A percentile compares a stretch with the other conserved stretches of the same genome.
These are phyloP conservation scores for Triplophysa dalaica DNA, from an alignment of 2,113 vertebrate genomes.

Conservation along the genomic window DNA sequence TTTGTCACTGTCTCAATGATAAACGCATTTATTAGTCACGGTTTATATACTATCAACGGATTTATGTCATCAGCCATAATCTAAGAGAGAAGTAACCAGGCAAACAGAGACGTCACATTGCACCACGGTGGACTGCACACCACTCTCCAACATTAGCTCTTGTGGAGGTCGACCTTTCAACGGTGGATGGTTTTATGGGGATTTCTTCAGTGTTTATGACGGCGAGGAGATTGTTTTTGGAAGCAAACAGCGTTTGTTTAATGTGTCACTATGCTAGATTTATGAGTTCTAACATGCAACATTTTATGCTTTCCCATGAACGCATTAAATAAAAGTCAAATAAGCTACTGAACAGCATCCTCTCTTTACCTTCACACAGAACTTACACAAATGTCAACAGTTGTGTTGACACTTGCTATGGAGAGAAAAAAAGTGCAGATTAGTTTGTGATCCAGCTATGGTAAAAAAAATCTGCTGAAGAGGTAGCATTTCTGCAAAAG, in stretches of 20 bases:
- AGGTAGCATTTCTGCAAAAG: neutral
- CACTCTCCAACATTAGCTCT: neutral
- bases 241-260: neutral
- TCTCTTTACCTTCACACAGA: too few relatives aligned
- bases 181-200: neutral
- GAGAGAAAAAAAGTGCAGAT: neutral
- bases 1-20: neutral
- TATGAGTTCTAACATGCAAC: neutral
- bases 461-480: neutral
- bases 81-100: neutral
- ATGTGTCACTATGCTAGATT: constrained; percentile 13
- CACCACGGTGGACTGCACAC: neutral
- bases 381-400: neutral
- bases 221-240: constrained; percentile 13
- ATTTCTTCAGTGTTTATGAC: neutral
- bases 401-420: neutral
- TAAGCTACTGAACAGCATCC: neutral
- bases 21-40: neutral
- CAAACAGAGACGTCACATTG: neutral
- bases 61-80: neutral
- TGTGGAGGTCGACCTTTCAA: constrained; percentile 26
- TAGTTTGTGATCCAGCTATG: neutral
- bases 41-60: constrained; percentile 4
- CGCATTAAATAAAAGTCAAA: neutral
- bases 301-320: neutral